Evolutionary conservation across 2,113 vertebrate species (phyloP).

Genomic region (Prionailurus bengalensis): DNA sequence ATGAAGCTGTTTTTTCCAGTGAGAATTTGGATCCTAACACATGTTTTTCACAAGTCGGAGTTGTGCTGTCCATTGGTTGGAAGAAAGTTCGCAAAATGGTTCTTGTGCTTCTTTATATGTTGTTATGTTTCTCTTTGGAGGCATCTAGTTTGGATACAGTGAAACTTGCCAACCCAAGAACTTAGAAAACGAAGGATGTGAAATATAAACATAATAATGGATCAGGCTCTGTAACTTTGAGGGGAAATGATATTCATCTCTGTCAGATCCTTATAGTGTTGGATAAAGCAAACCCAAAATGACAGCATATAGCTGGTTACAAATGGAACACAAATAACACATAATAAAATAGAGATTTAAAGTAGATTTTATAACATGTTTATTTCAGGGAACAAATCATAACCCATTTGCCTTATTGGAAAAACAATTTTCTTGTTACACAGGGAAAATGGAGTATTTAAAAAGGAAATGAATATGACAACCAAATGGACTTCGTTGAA

Average conservation of each 20-base stretch:
- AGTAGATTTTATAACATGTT: conserved; percentile 59
- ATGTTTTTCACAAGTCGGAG: not conserved
- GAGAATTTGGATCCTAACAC: not conserved
- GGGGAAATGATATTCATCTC: conserved; percentile 8
- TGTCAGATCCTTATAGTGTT: not conserved
- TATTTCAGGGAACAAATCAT: conserved; percentile 61
- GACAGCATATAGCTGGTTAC: not conserved
- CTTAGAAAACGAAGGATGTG: not conserved
- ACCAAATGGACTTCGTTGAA: conserved; percentile 48
- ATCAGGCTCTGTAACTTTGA: not conserved
- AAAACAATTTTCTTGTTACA: conserved; percentile 62
- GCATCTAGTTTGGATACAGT: not conserved
- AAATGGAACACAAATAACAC: conserved; percentile 72
- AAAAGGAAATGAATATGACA: conserved; percentile 60
- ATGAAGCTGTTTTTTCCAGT: not conserved
- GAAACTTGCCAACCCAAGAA: conserved; percentile 26
- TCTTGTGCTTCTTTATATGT: not conserved
- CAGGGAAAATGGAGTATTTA: conserved; percentile 59
- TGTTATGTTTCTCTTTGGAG: not conserved
- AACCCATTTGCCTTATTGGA: conserved; percentile 73
- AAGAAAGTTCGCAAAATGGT: not conserved
- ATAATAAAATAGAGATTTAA: conserved; percentile 62
- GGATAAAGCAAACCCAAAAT: conserved; percentile 49
- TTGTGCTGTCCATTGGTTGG: not conserved
- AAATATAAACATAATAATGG: not conserved